These are phyloP conservation scores for Cinara cedri DNA, from an alignment of 2,888 invertebrate species.

Conservation along the genomic window DNA sequence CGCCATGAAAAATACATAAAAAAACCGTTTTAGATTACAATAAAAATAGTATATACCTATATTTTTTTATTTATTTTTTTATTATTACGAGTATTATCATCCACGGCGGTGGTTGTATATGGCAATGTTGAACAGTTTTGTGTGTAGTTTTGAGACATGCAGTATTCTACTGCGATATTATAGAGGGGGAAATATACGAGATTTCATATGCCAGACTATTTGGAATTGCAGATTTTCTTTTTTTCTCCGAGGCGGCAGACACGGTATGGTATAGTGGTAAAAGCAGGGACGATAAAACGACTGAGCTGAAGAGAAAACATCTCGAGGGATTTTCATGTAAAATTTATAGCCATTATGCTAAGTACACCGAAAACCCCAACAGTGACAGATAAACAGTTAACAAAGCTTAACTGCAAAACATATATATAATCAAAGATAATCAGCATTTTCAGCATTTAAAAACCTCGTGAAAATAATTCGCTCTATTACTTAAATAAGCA, in stretches of 20 bases:
- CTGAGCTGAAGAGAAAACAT: constrained; percentile 54
- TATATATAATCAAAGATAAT: constrained; percentile 33
- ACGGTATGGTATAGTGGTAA: constrained; percentile 11
- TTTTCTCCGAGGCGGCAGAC: constrained; percentile 8
- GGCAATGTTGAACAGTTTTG: constrained; percentile 28
- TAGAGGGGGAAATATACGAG: constrained; percentile 43
- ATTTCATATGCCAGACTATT: constrained; percentile 50
- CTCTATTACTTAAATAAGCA: too few species aligned
- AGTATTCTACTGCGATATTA: not conserved
- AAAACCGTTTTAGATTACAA: too few species aligned
- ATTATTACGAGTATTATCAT: too few species aligned
- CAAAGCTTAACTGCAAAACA: constrained; percentile 42
- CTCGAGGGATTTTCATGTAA: constrained; percentile 53
- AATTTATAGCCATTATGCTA: constrained; percentile 55
- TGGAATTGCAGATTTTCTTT: constrained; percentile 53
- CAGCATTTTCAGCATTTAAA: constrained; percentile 31
- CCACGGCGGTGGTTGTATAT: not conserved
- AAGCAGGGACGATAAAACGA: constrained; percentile 50
- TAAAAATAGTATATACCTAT: too few species aligned
- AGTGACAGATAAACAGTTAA: constrained; percentile 55
- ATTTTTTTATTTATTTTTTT: too few species aligned
- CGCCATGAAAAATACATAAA: too few species aligned
- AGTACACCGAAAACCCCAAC: constrained; percentile 46
- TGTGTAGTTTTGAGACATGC: constrained; percentile 33
- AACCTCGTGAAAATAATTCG: too few species aligned